A percentile compares a stretch with the other conserved stretches of the same genome.
These are phyloP conservation scores for Peromyscus californicus DNA, from an alignment of 2,113 vertebrate genomes.

Conservation along the genomic window DNA sequence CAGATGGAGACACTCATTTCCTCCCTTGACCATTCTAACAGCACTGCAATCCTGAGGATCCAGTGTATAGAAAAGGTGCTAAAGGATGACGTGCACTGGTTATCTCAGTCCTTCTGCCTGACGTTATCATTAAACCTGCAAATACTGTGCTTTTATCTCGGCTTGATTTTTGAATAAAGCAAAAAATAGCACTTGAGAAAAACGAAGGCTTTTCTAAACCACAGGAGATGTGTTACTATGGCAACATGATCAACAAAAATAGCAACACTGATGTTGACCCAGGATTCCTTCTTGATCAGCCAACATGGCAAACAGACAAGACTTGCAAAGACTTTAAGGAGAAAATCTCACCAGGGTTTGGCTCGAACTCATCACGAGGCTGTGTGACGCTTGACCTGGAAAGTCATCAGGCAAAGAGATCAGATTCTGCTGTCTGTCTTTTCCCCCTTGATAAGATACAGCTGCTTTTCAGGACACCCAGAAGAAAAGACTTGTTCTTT, in stretches of 20 bases:
- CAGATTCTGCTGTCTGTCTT: not conserved
- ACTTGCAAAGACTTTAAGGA: slow-evolving; percentile 4
- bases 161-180: slow-evolving; percentile 74
- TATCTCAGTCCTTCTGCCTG: not conserved
- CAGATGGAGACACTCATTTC: not conserved
- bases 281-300: slow-evolving; percentile 74
- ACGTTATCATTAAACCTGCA: not conserved
- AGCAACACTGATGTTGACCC: slow-evolving; percentile 60
- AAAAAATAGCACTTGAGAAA: slow-evolving; percentile 65
- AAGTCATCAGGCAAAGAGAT: not conserved
- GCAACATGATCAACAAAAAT: slow-evolving; percentile 79
- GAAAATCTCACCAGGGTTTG: not conserved
- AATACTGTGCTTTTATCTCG: slow-evolving; percentile 60
- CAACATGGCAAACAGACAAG: not conserved
- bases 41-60: not conserved
- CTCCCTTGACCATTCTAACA: not conserved
- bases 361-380: not conserved
- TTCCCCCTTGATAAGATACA: not conserved
- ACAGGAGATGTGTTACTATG: slow-evolving; percentile 78
- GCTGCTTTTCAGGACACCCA: not conserved
- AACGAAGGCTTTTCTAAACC: slow-evolving; percentile 79
- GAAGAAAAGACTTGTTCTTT: not conserved
- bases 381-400: not conserved
- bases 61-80: no score
- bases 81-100: not conserved